phyloP scores from a whole-genome alignment of 2,797 vertebrate genomes.

The Siniperca scherzeri region DNA sequence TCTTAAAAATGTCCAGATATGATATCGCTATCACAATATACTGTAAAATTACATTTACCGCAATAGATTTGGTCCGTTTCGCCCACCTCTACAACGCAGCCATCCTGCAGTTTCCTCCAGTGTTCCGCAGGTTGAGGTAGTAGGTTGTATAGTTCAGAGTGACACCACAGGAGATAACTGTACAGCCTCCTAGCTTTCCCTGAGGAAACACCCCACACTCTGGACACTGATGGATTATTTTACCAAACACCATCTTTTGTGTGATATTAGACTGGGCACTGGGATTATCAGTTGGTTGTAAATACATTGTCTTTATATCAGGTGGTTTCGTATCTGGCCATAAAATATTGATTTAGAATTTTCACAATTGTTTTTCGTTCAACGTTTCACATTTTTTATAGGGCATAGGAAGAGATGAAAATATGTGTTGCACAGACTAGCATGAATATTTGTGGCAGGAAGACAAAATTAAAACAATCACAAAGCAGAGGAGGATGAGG shows the following conservation, averaged over 20 bases:
- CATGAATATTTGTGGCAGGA: conserved; percentile 22
- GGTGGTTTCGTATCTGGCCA: background rate
- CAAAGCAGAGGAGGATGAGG: background rate
- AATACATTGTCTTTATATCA: background rate
- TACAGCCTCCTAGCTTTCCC: conserved; percentile 99
- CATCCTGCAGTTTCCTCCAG: conserved; percentile 56
- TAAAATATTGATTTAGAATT: conserved; percentile 1
- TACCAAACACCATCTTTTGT: background rate
- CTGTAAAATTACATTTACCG: background rate
- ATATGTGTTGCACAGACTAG: background rate
- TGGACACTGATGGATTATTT: conserved; percentile 34
- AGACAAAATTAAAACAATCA: conserved; percentile 30
- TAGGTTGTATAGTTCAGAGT: conserved; percentile 99
- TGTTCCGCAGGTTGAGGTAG: conserved; percentile 98
- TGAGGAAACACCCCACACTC: conserved; percentile 90
- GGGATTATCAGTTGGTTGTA: background rate
- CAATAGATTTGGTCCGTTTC: background rate
- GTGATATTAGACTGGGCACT: background rate
- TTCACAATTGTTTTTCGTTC: background rate
- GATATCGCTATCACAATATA: background rate
- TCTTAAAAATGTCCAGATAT: background rate
- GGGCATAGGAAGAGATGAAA: background rate
- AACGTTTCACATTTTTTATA: conserved; percentile 25
- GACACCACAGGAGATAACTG: conserved; percentile 99
- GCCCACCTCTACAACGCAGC: background rate